Conservation (phyloP, 2,113 vertebrate species). For the Ibidorhyncha struthersii region DNA sequence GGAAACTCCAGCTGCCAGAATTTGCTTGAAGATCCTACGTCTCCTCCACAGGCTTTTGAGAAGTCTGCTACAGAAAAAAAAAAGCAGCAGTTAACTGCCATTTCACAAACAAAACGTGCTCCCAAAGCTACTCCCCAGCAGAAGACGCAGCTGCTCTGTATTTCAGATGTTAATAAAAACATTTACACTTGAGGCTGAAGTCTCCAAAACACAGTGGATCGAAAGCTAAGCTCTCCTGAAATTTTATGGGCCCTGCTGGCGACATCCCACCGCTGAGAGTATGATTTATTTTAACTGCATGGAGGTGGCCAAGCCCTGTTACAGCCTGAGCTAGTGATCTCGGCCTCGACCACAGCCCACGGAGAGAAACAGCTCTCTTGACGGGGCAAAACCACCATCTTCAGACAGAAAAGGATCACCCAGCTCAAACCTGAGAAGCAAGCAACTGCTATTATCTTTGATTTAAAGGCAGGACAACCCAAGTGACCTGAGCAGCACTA, state of each 20-base stretch:
- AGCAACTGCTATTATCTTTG: not conserved
- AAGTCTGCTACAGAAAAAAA: slow-evolving; percentile 15
- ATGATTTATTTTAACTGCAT: not conserved
- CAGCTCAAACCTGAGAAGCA: not conserved
- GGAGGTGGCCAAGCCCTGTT: not conserved
- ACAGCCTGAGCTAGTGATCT: not conserved
- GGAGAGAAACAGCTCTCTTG: rapidly evolving
- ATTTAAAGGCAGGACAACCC: not conserved
- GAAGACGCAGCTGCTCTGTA: rapidly evolving
- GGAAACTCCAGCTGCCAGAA: slow-evolving; percentile 47
- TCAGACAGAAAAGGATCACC: not conserved
- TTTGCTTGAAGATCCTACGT: slow-evolving; percentile 43
- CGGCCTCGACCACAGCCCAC: rapidly evolving
- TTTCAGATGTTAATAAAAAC: not conserved
- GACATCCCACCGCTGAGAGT: rapidly evolving
- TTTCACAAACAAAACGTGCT: not conserved
- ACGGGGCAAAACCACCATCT: not conserved
- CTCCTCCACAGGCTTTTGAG: slow-evolving; percentile 56
- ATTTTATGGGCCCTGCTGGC: not conserved
- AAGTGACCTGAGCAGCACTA: not conserved
- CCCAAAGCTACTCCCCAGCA: not conserved
- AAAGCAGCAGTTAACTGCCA: not conserved
- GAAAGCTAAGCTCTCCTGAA: not conserved
- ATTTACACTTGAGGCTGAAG: not conserved
- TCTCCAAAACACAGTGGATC: not conserved